A percentile compares a stretch with the other conserved stretches of the same genome.
Evolutionary conservation across 1,140 invertebrate species (phyloP).

Genomic region (Scylla paramamosain): DNA sequence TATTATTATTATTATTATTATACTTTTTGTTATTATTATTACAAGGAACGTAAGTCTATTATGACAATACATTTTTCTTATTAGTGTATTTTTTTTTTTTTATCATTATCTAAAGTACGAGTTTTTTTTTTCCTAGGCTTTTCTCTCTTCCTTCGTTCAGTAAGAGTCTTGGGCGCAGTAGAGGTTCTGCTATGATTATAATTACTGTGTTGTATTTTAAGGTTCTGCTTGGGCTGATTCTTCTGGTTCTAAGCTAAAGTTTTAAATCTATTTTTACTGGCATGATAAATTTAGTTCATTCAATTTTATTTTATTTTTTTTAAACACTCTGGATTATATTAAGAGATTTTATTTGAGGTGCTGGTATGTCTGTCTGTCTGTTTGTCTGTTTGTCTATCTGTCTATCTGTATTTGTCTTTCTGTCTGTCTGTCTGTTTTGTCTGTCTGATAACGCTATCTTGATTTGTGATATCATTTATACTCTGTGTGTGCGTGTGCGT

Average conservation of each 20-base stretch:
- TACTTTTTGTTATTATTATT: too few species aligned
- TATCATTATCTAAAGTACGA: too few species aligned
- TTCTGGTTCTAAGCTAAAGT: neutral
- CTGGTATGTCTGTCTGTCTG: too few species aligned
- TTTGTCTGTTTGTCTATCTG: too few species aligned
- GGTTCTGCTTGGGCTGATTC: neutral
- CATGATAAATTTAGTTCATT: neutral
- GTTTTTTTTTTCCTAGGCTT: neutral
- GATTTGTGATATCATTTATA: neutral
- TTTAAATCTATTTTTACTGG: neutral
- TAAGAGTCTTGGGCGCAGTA: neutral
- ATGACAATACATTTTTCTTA: too few species aligned
- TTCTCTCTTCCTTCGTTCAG: neutral
- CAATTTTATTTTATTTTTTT: too few species aligned
- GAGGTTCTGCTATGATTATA: neutral
- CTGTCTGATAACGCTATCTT: neutral
- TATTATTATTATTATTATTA: too few species aligned
- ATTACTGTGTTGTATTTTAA: neutral
- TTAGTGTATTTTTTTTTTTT: too few species aligned
- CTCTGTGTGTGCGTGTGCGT: slow-evolving; percentile 46
- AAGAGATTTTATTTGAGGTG: too few species aligned
- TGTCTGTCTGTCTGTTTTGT: neutral
- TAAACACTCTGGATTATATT: too few species aligned
- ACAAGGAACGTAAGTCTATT: too few species aligned
- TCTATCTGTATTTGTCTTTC: neutral